phyloP scores from a whole-genome alignment of 2,797 vertebrate species.

The Macropus fuliginosus region DNA sequence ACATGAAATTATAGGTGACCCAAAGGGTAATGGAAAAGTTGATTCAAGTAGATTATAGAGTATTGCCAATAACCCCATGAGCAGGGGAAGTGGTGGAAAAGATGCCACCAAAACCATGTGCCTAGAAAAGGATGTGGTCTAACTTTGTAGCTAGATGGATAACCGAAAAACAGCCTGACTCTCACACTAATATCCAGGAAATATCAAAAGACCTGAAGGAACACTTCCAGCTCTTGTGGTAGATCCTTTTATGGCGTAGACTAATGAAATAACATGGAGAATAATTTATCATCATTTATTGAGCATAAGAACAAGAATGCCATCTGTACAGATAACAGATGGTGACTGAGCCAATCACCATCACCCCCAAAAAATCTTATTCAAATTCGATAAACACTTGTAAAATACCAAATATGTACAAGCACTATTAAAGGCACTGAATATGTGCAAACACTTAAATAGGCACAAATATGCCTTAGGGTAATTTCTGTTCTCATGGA shows the following conservation, averaged over 20 bases:
- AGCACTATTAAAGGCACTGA: not conserved
- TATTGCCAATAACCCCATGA: not conserved
- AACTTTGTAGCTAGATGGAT: not conserved
- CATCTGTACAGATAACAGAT: conserved; percentile 1
- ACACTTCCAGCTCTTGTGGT: not conserved
- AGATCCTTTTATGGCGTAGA: not conserved
- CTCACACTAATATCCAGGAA: not conserved
- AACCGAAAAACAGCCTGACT: not conserved
- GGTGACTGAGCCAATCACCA: not conserved
- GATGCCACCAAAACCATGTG: not conserved
- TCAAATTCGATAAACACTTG: not conserved
- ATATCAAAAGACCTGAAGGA: not conserved
- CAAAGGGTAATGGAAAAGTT: not conserved
- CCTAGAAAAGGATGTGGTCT: not conserved
- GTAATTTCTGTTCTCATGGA: not conserved
- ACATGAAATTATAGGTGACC: not conserved
- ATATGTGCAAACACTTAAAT: not conserved
- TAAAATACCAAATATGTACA: not conserved
- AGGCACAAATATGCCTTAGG: not conserved
- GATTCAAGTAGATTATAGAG: not conserved
- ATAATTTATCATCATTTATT: conserved; percentile 4
- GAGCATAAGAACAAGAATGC: not conserved
- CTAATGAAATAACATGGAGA: not conserved
- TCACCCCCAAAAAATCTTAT: not conserved
- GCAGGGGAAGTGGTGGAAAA: not conserved